Percentiles rank a stretch among this genome's conserved stretches.
Conservation (phyloP, 2,888 invertebrate species). For the Argyresthia goedartella region DNA sequence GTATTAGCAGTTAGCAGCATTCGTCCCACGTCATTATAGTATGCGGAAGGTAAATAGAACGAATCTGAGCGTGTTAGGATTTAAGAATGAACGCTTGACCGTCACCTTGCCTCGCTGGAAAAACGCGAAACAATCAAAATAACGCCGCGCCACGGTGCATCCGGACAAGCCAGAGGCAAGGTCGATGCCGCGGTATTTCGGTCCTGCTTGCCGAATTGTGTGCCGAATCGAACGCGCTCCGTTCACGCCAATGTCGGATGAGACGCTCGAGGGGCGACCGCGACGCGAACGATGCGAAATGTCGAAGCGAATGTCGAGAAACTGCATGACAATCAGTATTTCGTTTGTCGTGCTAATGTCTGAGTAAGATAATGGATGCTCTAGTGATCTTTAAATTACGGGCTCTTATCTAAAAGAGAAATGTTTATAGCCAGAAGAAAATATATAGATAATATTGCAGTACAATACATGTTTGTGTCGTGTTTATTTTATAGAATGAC, state of each 20-base stretch:
- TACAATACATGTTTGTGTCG: too few species aligned
- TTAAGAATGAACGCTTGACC: constrained; percentile 25
- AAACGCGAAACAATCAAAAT: constrained; percentile 60
- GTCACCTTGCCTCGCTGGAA: constrained; percentile 50
- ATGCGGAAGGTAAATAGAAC: neutral
- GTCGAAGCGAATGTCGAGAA: too few species aligned
- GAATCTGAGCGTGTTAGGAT: constrained; percentile 7
- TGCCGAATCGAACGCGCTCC: constrained; percentile 34
- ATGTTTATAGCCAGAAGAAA: too few species aligned
- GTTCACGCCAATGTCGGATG: neutral
- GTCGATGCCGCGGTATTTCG: constrained; percentile 63
- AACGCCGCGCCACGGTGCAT: constrained; percentile 41
- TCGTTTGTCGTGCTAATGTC: neutral
- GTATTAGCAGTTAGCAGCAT: too few species aligned
- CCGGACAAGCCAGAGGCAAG: constrained; percentile 34
- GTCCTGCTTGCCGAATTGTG: constrained; percentile 10
- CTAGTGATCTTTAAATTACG: too few species aligned
- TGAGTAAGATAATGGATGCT: too few species aligned
- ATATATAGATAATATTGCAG: too few species aligned
- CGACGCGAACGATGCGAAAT: too few species aligned
- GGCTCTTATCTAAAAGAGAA: too few species aligned
- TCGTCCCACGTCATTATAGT: neutral
- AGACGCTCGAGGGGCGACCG: too few species aligned
- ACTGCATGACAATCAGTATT: too few species aligned
- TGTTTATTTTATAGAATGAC: too few species aligned